Base-by-base conservation (phyloP, 2,113 vertebrate species). In the Corydoras maculifer region DNA sequence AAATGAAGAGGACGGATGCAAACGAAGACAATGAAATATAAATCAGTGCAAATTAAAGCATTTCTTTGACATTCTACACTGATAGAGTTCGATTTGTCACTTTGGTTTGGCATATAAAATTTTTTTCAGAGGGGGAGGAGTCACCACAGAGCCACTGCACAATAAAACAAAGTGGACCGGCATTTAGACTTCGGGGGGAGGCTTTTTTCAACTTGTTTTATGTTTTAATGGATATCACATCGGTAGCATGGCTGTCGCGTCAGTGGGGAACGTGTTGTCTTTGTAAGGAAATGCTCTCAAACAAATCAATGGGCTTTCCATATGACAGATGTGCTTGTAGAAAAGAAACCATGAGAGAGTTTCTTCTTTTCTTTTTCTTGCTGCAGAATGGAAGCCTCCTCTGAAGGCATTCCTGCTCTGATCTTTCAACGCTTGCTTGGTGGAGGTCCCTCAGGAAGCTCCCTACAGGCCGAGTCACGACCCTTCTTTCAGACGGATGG, bases 11-110 rank as follows among this genome's bases (percentile, higher is more conserved):
- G 35, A 43, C 4, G 4, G 7, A 43, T 43, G 35, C 35, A 8
- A 43, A 43, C 7, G 73, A 86, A 78, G 79, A 87, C 86, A 86
- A 84, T 82, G 77, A 82, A 57, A 82, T 54, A 77, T 82, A 84
- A 76, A 77, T 58, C 35, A 75, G 79, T 84, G 85, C 84, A 86
- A 86, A 86, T 82, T 79, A 87, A 86, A 84, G 84, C 31, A 59
- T 11, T 58, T 10, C 8, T 18, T 64, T 75, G 49, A 43, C 75
- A 77, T 75, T 78, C 85, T 87, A 84, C 74, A 69, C 61, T 70
- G 70, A 62, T 62, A 15, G 59, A n/a, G 64, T 64, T 83, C 67
- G 68, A 84, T 83, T 43, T 81, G 82, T 87, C 81, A 86, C 84
- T 89, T 89, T 89, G 84, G 84, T 88, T 87, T 84, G 65, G 35